Percentiles rank a stretch among this genome's conserved stretches.
phyloP scores from a whole-genome alignment of 2,797 vertebrate species.

The Schizopygopsis malacanthus region DNA sequence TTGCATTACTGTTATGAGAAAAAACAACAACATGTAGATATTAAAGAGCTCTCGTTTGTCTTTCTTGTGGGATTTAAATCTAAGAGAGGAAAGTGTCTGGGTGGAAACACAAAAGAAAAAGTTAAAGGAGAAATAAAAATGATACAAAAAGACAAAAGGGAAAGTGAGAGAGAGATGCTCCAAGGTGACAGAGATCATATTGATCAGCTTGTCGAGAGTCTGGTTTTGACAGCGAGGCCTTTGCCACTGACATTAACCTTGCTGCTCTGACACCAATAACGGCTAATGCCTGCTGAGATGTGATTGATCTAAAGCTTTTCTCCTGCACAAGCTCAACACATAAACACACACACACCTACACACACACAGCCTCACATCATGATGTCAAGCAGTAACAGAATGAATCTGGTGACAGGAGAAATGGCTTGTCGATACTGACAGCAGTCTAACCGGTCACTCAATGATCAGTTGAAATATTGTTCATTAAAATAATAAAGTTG shows the following conservation, averaged over 20 bases:
- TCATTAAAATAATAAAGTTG: background rate
- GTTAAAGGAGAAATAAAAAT: conserved; percentile 11
- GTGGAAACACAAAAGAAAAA: background rate
- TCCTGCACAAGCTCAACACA: conserved; percentile 24
- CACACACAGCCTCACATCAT: conserved; percentile 19
- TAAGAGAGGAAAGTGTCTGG: background rate
- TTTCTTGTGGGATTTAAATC: background rate
- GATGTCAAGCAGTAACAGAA: conserved; percentile 24
- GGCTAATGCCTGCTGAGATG: conserved; percentile 38
- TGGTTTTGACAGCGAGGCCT: conserved; percentile 41
- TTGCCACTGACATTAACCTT: conserved; percentile 56
- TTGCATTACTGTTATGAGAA: background rate
- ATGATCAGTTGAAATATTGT: conserved; percentile 13
- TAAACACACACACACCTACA: conserved; percentile 26
- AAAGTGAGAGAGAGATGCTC: background rate
- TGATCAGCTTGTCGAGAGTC: conserved; percentile 46
- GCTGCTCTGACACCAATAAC: conserved; percentile 43
- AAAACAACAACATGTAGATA: background rate
- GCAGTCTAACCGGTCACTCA: conserved; percentile 8
- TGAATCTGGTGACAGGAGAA: conserved; percentile 5
- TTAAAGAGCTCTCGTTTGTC: background rate
- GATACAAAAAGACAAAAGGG: background rate
- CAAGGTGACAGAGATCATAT: conserved; percentile 39
- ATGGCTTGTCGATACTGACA: background rate
- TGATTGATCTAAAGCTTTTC: conserved; percentile 40